These are phyloP conservation scores for Spilosoma lubricipeda DNA, from an alignment of 2,888 invertebrate genomes.

Conservation along the genomic window DNA sequence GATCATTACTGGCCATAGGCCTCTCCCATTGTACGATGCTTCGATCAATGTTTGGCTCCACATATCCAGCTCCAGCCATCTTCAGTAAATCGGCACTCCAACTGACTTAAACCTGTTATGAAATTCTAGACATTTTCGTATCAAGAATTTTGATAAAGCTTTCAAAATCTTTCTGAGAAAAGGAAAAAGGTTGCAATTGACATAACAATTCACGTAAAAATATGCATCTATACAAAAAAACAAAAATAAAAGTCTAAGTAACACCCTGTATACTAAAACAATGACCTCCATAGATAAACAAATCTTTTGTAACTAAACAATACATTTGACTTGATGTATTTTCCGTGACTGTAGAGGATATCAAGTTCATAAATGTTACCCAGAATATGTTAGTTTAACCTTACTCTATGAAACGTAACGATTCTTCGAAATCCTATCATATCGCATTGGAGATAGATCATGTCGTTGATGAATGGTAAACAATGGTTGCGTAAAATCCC, in stretches of 20 bases:
- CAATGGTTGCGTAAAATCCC: conserved; percentile 46
- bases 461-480: conserved; percentile 53
- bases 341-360: neutral
- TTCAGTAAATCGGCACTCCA: too few species aligned
- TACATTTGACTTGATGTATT: neutral
- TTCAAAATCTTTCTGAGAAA: neutral
- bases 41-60: too few species aligned
- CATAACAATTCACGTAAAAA: neutral
- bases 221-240: neutral
- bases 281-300: neutral
- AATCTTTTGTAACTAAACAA: neutral
- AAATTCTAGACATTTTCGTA: neutral
- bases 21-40: too few species aligned
- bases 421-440: conserved; percentile 54
- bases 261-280: neutral
- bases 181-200: neutral
- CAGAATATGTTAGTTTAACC: conserved; percentile 40
- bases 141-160: neutral
- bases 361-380: conserved; percentile 26
- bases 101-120: too few species aligned
- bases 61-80: too few species aligned
- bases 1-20: too few species aligned
- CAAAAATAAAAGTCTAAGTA: neutral
- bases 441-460: conserved; percentile 50
- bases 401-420: conserved; percentile 40